Percentiles rank a stretch among this genome's conserved stretches.
These are phyloP conservation scores for Crioceris asparagi DNA, from an alignment of 2,888 invertebrate species.

Conservation along the genomic window DNA sequence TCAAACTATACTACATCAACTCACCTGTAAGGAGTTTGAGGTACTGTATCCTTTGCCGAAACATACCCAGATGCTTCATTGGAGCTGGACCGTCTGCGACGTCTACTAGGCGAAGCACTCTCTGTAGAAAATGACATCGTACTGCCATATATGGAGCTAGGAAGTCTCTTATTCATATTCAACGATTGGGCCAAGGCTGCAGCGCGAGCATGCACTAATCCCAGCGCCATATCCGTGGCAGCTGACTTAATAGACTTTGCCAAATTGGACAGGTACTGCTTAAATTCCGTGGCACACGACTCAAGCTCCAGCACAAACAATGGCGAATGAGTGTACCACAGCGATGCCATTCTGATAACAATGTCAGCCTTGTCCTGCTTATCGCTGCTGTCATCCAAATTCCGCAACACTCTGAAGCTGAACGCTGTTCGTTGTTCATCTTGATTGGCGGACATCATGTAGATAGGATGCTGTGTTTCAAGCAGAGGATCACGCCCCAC, in stretches of 20 bases:
- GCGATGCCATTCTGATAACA: slow-evolving; percentile 66
- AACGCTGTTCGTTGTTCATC: slow-evolving; percentile 39
- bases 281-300: slow-evolving; percentile 83
- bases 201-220: slow-evolving; percentile 64
- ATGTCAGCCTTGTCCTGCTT: slow-evolving; percentile 31
- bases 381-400: slow-evolving; percentile 16
- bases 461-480: slow-evolving; percentile 38
- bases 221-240: slow-evolving; percentile 89
- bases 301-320: slow-evolving; percentile 75
- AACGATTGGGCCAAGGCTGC: slow-evolving; percentile 48
- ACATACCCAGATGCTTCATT: slow-evolving; percentile 32
- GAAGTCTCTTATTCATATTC: slow-evolving; percentile 45
- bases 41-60: slow-evolving; percentile 33
- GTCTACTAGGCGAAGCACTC: slow-evolving; percentile 40
- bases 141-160: slow-evolving; percentile 37
- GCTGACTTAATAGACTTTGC: slow-evolving; percentile 80
- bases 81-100: slow-evolving; percentile 34
- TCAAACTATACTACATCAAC: too few relatives aligned
- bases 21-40: slow-evolving; percentile 38
- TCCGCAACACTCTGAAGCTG: slow-evolving; percentile 42
- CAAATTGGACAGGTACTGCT: slow-evolving; percentile 74
- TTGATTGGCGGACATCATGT: slow-evolving; percentile 32
- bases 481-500: slow-evolving; percentile 68
- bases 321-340: slow-evolving; percentile 90
- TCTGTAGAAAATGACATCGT: slow-evolving; percentile 34